A percentile compares a stretch with the other conserved stretches of the same genome.
These are phyloP conservation scores for Drosophila ohnishii DNA, from an alignment of 1,140 invertebrate species.

Conservation along the genomic window DNA sequence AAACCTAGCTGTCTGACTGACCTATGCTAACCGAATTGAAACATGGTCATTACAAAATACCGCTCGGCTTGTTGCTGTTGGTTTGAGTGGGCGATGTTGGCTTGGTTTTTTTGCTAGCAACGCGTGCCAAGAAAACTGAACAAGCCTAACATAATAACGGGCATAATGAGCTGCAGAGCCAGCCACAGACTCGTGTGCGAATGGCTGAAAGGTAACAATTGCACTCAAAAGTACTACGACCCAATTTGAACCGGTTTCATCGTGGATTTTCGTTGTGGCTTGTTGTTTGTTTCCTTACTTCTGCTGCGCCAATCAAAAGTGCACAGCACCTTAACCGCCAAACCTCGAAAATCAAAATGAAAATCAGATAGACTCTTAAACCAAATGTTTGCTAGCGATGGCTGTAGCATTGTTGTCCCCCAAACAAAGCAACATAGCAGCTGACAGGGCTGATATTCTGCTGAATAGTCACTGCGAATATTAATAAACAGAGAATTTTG, in stretches of 20 bases:
- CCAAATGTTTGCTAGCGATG: constrained; percentile 25
- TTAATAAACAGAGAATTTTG: constrained; percentile 51
- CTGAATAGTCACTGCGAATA: not conserved
- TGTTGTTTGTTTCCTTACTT: constrained; percentile 34
- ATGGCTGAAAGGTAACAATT: constrained; percentile 72
- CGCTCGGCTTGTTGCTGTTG: constrained; percentile 29
- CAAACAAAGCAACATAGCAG: not conserved
- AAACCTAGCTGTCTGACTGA: constrained; percentile 41
- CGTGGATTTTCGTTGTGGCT: constrained; percentile 40
- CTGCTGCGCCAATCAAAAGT: constrained; percentile 29
- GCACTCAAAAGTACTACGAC: constrained; percentile 81
- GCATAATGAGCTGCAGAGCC: constrained; percentile 64
- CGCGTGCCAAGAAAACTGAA: constrained; percentile 79
- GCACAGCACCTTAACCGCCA: constrained; percentile 11
- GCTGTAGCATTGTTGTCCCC: not conserved
- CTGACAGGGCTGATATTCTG: not conserved
- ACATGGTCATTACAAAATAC: constrained; percentile 67
- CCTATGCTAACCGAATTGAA: constrained; percentile 69
- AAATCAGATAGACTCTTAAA: constrained; percentile 27
- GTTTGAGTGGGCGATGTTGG: constrained; percentile 25
- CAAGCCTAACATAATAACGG: constrained; percentile 71
- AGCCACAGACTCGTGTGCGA: constrained; percentile 35
- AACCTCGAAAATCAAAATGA: constrained; percentile 23
- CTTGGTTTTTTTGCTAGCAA: constrained; percentile 32
- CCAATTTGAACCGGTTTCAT: constrained; percentile 77